These are phyloP conservation scores for Syngnathus acus DNA, from an alignment of 2,797 vertebrate species.

Conservation along the genomic window DNA sequence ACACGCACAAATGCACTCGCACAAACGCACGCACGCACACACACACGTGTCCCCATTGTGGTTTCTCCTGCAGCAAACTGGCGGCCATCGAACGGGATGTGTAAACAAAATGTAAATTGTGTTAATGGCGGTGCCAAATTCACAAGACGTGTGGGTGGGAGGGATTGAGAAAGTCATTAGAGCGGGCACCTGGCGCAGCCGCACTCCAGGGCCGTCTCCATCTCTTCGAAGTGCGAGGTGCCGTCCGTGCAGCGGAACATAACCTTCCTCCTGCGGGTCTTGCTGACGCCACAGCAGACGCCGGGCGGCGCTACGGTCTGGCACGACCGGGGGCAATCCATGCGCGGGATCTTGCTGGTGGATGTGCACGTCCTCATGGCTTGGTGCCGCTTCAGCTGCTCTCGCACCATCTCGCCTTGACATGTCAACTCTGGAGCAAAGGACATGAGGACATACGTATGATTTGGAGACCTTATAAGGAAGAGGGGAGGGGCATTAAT, in stretches of 20 bases:
- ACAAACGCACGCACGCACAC: conserved; percentile 18
- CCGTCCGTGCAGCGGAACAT: conserved; percentile 88
- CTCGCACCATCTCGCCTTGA: conserved; percentile 82
- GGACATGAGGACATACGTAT: not conserved
- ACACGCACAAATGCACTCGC: not conserved
- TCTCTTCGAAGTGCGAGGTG: conserved; percentile 86
- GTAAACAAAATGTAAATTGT: conserved; percentile 16
- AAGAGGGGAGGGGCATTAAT: no score
- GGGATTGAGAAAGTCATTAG: conserved; percentile 52
- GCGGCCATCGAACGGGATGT: conserved; percentile 42
- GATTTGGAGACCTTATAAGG: not conserved
- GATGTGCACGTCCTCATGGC: conserved; percentile 78
- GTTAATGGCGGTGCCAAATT: conserved; percentile 28
- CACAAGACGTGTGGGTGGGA: conserved; percentile 35
- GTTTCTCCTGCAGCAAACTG: conserved; percentile 41
- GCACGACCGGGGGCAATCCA: conserved; percentile 83
- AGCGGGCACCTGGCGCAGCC: conserved; percentile 82
- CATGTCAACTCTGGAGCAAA: conserved; percentile 75
- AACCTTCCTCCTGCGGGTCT: conserved; percentile 86
- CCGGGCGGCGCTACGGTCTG: conserved; percentile 54
- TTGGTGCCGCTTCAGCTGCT: conserved; percentile 84
- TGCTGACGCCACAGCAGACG: conserved; percentile 84
- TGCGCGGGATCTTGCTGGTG: conserved; percentile 76
- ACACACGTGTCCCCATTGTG: conserved; percentile 49
- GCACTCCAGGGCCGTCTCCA: conserved; percentile 88